Base-by-base conservation (phyloP, 1,140 invertebrate species). In the Plectrocnemia conspersa region DNA sequence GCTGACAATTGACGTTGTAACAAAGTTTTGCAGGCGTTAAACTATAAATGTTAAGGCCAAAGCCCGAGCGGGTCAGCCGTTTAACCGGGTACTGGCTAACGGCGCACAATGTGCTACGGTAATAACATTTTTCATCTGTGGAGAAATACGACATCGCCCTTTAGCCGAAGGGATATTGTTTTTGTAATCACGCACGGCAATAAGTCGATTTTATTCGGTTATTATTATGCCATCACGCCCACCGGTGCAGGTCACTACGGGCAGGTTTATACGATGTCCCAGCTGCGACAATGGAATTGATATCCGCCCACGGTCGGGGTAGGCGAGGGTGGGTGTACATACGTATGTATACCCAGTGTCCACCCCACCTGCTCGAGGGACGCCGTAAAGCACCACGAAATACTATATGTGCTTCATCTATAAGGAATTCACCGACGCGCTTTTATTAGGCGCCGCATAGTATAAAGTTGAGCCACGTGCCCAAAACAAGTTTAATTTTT, bases 281-380 rank as follows among this genome's bases (percentile, higher is more conserved):
- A 25, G 6, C 42, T 23, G 50, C 54, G 50, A 56, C 46, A 56
- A 45, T 49, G 52, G 48, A 56, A 56, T 50, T 50, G 47, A 56
- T 56, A 56, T 56, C 38, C 45, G 36, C n/a, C n/a, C n/a, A n/a
- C n/a, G 42, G 46, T 41, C 45, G 46, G 44, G 4, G 40, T 21
- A 42, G 19, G n/a, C 40, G n/a, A 15, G 19, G 19, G 19, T 24
- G 32, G 15, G 32, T 27, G 16, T 27, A 35, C 40, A 33, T 32
- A 23, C 13, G 44, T 2, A 41, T 16, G 27, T 15, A 22, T 13
- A 54, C n/a, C n/a, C n/a, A n/a, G n/a, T n/a, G n/a, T n/a, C n/a
- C n/a, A n/a, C n/a, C n/a, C n/a, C n/a, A n/a, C n/a, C n/a, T n/a
- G n/a, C n/a, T n/a, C n/a, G n/a, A n/a, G n/a, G n/a, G n/a, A n/a